Evolutionary conservation across 1,140 invertebrate genomes (phyloP), one percentile per base, ranked within the genome.

Genomic region (Formica exsecta): DNA sequence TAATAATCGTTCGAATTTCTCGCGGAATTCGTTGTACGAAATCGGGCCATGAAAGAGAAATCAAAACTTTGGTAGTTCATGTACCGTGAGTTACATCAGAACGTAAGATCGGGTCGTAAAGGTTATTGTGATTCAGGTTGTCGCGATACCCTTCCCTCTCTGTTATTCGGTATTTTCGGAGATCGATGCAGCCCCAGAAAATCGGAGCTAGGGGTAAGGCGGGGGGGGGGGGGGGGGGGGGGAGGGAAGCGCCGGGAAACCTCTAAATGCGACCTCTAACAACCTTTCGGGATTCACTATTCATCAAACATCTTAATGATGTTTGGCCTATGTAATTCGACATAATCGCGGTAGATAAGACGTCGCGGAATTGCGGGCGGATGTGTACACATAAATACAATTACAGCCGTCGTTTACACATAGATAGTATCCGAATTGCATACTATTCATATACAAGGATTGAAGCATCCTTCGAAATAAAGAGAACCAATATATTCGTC

Each of bases 351-450:
- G 66, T 36, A 70, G 77, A 80, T 57, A 74, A 83, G 79, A 83
- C 25, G 68, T 48, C 61, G 36, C 66, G 36, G 8, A 81, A 81
- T 59, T 83, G 68, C 79, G 41, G 38, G n/a, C 25, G 68, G 32
- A 59, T 73, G 38, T 61, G 54, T 41, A 48, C 48, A 29, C 41
- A 32, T 71, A 89, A 83, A 89, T 89, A 86, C 76, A 79, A 88
- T 89, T 89, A 89, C 62, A 73, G 38, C 48, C 76, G 59, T 44
- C 41, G 85, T n/a, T 38, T 13, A 11, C 29, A 57, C n/a, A 73
- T 32, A 19, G 3, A 44, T 22, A 22, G 61, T n/a, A 19, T 59
- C 36, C 62, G 44, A 65, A 79, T 88, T 61, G 36, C 25, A 16
- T 29, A 22, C 70, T 73, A 59, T 54, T 48, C 38, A 9, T 57